Conservation (phyloP, 2,797 vertebrate genomes). For the Myotis vivesi region DNA sequence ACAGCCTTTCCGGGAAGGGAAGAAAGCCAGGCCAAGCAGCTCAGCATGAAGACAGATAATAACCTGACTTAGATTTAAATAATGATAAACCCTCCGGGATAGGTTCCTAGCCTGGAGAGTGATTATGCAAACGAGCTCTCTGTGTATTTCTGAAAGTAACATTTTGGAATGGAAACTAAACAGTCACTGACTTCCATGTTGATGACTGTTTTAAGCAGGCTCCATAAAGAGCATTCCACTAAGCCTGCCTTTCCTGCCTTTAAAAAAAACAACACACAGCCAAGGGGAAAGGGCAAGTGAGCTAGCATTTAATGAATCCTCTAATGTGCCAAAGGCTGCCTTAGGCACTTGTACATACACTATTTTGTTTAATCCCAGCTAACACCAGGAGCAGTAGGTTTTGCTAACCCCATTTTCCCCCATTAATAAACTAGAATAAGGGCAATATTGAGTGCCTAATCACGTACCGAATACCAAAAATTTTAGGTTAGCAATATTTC, state of each 20-base stretch:
- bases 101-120: constrained; percentile 59
- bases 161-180: constrained; percentile 56
- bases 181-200: constrained; percentile 4
- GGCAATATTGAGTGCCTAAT: neutral
- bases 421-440: neutral
- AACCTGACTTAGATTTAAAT: constrained; percentile 72
- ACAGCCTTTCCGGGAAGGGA: neutral
- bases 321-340: constrained; percentile 4
- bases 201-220: constrained; percentile 66
- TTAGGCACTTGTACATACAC: constrained; percentile 31
- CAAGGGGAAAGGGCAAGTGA: constrained; percentile 59
- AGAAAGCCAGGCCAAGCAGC: neutral
- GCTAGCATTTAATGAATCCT: constrained; percentile 44
- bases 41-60: constrained; percentile 43
- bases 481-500: neutral
- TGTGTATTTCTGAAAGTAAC: constrained; percentile 59
- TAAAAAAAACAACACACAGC: constrained; percentile 37
- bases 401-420: neutral
- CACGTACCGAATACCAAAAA: neutral
- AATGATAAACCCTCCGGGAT: constrained; percentile 69
- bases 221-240: neutral
- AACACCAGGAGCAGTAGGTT: neutral
- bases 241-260: constrained; percentile 24
- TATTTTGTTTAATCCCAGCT: constrained; percentile 52
- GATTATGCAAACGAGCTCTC: constrained; percentile 64